Percentiles rank a stretch among this genome's conserved stretches.
These are phyloP conservation scores for Stenodera caucasica DNA, from an alignment of 2,888 invertebrate genomes.

Conservation along the genomic window DNA sequence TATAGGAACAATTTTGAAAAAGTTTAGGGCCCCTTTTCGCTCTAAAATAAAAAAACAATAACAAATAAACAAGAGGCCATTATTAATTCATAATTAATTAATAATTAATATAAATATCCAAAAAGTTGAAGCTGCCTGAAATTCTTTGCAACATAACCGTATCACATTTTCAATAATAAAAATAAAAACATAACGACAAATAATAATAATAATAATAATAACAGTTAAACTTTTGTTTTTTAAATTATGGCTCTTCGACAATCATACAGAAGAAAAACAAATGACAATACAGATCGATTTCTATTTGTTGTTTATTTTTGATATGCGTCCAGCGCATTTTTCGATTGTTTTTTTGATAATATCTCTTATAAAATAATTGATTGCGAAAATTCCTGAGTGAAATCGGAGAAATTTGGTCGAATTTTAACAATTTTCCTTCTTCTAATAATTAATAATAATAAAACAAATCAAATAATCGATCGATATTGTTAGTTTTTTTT, in stretches of 20 bases:
- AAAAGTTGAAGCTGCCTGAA: constrained; percentile 20
- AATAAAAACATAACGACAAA: constrained; percentile 14
- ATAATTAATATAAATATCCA: background rate
- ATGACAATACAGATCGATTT: constrained; percentile 36
- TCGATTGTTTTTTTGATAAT: no score
- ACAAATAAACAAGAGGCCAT: constrained; percentile 20
- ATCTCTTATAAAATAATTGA: constrained; percentile 36
- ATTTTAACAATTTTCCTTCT: no score
- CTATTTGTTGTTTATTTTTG: constrained; percentile 35
- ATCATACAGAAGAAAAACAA: constrained; percentile 24
- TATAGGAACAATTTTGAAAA: constrained; percentile 26
- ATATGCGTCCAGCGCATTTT: constrained; percentile 44
- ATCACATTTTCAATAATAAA: constrained; percentile 8
- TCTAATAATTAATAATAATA: no score
- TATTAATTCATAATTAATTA: background rate
- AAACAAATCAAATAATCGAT: constrained; percentile 3
- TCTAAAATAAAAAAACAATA: no score
- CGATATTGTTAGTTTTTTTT: background rate
- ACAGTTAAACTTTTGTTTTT: constrained; percentile 24
- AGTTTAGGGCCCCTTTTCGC: constrained; percentile 11
- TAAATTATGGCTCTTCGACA: constrained; percentile 21
- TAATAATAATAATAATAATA: constrained; percentile 25
- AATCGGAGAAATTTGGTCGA: constrained; percentile 37
- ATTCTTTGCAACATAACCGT: background rate
- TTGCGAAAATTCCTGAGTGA: constrained; percentile 43